Conservation (phyloP, 64 coral and sea anemone genomes). For the Pachyseris speciosa region DNA sequence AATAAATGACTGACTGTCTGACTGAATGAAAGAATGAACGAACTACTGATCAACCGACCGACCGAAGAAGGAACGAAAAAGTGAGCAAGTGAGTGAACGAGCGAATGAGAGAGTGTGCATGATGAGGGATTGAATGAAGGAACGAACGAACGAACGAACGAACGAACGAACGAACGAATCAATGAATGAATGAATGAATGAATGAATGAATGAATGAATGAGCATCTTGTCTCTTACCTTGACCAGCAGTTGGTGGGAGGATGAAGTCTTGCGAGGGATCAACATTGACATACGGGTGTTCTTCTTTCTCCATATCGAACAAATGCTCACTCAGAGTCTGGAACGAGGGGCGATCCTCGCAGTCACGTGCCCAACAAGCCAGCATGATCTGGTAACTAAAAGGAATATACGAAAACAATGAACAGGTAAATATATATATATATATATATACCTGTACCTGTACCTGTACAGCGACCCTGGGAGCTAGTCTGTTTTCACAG, state of each 20-base stretch:
- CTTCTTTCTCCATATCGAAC: slow-evolving; percentile 84
- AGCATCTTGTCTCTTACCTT: background rate
- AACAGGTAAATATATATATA: background rate
- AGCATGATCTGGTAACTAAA: slow-evolving; percentile 92
- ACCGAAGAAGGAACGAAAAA: background rate
- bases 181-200: too few species aligned
- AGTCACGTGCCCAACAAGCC: slow-evolving; percentile 78
- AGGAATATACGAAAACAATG: background rate
- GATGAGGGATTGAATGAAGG: too few species aligned
- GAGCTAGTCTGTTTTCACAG: too few species aligned
- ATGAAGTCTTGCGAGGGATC: slow-evolving; percentile 66
- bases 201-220: background rate
- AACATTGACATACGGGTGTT: slow-evolving; percentile 91
- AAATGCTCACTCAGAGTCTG: slow-evolving; percentile 50
- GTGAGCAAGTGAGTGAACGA: background rate
- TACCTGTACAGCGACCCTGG: too few species aligned
- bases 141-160: background rate
- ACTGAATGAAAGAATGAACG: background rate
- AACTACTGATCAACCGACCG: too few species aligned
- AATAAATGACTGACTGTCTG: background rate
- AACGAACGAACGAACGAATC: too few species aligned
- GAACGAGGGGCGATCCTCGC: slow-evolving; percentile 88
- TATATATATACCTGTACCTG: too few species aligned
- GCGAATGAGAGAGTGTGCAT: too few species aligned
- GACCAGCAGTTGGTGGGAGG: slow-evolving; percentile 65